Percentiles rank a stretch among this genome's conserved stretches.
Evolutionary conservation across 2,113 vertebrate genomes (phyloP).

Genomic region (Erythrolamprus reginae): DNA sequence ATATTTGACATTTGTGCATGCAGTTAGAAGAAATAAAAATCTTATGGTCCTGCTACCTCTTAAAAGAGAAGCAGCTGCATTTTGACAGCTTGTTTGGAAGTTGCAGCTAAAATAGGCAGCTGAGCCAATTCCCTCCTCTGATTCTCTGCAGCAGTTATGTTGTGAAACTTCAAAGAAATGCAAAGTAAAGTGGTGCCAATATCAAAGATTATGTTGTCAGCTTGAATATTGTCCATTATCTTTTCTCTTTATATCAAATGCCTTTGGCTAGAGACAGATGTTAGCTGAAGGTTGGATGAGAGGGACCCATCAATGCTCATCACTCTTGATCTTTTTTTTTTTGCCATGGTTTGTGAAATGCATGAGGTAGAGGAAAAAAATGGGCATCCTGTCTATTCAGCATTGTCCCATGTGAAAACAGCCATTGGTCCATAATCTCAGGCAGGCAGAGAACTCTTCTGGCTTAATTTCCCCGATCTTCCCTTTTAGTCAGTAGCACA

Average conservation of each 20-base stretch:
- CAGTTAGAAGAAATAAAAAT: background rate
- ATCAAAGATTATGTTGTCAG: background rate
- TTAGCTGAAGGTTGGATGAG: background rate
- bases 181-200: background rate
- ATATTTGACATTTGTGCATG: background rate
- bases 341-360: background rate
- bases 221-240: conserved; percentile 11
- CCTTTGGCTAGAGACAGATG: conserved; percentile 6
- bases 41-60: background rate
- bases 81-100: background rate
- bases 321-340: background rate
- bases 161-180: background rate
- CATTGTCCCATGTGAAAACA: background rate
- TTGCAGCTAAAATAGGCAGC: background rate
- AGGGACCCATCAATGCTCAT: background rate
- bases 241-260: background rate
- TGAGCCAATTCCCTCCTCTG: background rate
- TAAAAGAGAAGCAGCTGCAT: background rate
- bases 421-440: background rate
- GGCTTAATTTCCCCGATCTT: background rate
- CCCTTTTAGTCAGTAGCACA: background rate
- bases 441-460: background rate
- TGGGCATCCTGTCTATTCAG: background rate
- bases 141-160: background rate
- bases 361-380: background rate